Evolutionary conservation across 2,113 vertebrate species (phyloP).

Genomic region (Oplegnathus fasciatus): DNA sequence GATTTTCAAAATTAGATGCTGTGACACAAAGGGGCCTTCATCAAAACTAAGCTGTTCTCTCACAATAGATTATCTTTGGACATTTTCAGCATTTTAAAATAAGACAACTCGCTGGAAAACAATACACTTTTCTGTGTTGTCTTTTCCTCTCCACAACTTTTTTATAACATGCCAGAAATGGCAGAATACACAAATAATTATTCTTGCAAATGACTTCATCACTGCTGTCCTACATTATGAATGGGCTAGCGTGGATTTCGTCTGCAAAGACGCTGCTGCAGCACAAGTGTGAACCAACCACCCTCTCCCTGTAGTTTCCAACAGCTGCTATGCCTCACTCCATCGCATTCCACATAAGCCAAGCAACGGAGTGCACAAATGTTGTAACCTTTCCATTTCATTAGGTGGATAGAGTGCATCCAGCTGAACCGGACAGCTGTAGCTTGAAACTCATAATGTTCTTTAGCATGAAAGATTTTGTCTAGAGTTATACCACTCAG

Average conservation of each 20-base stretch:
- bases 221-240: background rate
- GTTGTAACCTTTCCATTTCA: slow-evolving; percentile 29
- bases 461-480: background rate
- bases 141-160: background rate
- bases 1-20: background rate
- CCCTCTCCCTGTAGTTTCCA: slow-evolving; percentile 13
- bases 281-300: slow-evolving; percentile 24
- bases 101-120: background rate
- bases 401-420: slow-evolving; percentile 1
- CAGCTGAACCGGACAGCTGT: background rate
- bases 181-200: background rate
- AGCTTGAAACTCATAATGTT: background rate
- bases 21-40: background rate
- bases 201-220: background rate
- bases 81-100: background rate
- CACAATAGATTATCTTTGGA: background rate
- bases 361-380: slow-evolving; percentile 6
- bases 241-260: background rate
- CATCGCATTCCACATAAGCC: slow-evolving; percentile 21
- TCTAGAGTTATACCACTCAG: background rate
- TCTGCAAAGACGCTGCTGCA: slow-evolving; percentile 9
- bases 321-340: slow-evolving; percentile 47
- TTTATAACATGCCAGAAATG: background rate
- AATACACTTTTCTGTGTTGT: background rate
- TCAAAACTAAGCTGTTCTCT: background rate